A percentile compares a stretch with the other conserved stretches of the same genome.
Evolutionary conservation across 2,888 invertebrate species (phyloP).

Genomic region (Helleia helle): DNA sequence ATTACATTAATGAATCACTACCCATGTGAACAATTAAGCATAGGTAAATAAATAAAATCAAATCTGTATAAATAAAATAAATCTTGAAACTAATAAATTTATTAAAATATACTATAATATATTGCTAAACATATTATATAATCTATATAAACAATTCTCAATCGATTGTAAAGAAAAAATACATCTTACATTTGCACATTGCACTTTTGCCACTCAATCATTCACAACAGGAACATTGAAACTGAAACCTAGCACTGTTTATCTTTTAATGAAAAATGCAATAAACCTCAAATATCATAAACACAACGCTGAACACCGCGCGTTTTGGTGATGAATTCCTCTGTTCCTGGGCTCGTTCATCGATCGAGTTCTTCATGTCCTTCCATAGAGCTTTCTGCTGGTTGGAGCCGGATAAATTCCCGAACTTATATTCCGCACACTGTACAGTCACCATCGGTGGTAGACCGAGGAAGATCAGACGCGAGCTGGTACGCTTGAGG

Average conservation of each 20-base stretch:
- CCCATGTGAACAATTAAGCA: too few species aligned
- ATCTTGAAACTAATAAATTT: too few species aligned
- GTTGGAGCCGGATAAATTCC: slow-evolving; percentile 53
- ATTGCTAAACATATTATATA: too few species aligned
- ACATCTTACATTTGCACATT: not conserved
- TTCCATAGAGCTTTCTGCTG: slow-evolving; percentile 44
- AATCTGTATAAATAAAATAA: too few species aligned
- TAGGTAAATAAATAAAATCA: too few species aligned
- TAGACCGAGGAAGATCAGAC: slow-evolving; percentile 48
- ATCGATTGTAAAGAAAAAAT: not conserved
- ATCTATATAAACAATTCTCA: too few species aligned
- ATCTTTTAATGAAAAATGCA: not conserved
- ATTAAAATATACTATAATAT: too few species aligned
- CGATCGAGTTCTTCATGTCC: slow-evolving; percentile 22
- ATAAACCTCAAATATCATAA: slow-evolving; percentile 3
- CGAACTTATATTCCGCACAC: slow-evolving; percentile 65
- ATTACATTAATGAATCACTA: too few species aligned
- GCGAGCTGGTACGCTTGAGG: slow-evolving; percentile 37
- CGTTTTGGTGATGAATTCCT: slow-evolving; percentile 22
- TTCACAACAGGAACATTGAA: not conserved
- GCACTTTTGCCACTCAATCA: too few species aligned
- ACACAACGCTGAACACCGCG: not conserved
- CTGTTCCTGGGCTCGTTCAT: slow-evolving; percentile 31
- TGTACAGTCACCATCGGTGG: slow-evolving; percentile 63
- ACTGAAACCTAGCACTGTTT: too few species aligned